Conservation (phyloP, 2,888 invertebrate genomes). For the Oligia strigilis region DNA sequence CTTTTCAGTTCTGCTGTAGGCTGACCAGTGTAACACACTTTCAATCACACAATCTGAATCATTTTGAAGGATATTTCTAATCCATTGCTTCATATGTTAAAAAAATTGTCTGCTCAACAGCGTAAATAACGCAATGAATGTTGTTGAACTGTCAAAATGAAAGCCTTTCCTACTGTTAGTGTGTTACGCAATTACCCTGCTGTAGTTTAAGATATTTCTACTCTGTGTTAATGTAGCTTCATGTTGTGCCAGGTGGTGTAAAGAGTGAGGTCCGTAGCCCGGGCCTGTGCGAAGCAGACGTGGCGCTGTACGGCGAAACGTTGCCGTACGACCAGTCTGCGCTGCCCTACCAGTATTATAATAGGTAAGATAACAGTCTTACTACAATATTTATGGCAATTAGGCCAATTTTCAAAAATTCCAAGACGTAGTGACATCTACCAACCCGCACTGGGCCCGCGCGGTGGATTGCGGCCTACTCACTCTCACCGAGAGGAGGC, state of each 20-base stretch:
- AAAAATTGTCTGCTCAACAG: too few species aligned
- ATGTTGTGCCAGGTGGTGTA: constrained; percentile 86
- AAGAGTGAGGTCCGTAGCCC: constrained; percentile 94
- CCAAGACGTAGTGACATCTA: too few species aligned
- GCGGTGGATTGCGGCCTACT: too few species aligned
- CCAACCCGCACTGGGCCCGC: too few species aligned
- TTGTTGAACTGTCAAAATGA: too few species aligned
- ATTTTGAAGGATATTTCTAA: too few species aligned
- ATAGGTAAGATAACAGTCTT: constrained; percentile 87
- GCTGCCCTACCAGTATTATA: constrained; percentile 94
- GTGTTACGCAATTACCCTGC: too few species aligned
- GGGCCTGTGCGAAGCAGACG: constrained; percentile 90
- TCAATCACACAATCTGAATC: too few species aligned
- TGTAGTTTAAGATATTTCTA: neutral
- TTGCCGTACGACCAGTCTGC: constrained; percentile 90
- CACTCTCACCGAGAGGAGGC: too few species aligned
- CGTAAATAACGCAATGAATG: neutral
- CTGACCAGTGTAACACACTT: neutral
- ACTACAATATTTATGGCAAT: neutral
- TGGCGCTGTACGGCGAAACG: constrained; percentile 88
- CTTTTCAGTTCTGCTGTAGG: neutral
- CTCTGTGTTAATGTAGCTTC: neutral
- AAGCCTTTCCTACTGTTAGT: too few species aligned
- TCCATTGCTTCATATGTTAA: too few species aligned
- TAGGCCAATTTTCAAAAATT: neutral